These are phyloP conservation scores for Triplophysa tibetana DNA, from an alignment of 2,113 vertebrate genomes.

Conservation along the genomic window DNA sequence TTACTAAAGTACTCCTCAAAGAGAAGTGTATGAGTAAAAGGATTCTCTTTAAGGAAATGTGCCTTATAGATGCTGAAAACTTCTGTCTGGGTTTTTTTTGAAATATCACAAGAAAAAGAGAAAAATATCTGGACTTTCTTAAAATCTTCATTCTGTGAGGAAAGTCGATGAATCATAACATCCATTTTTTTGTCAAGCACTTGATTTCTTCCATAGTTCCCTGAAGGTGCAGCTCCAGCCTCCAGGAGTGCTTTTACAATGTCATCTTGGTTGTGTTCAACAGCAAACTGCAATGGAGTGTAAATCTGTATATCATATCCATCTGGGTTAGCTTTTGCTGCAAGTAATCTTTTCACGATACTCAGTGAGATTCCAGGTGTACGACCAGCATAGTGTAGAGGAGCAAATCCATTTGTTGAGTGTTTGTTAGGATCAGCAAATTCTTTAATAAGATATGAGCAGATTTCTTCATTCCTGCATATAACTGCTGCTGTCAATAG, in stretches of 20 bases:
- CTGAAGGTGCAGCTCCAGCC: slow-evolving; percentile 45
- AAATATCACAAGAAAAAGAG: fast-evolving
- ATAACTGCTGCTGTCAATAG: slow-evolving; percentile 60
- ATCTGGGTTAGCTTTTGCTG: slow-evolving; percentile 51
- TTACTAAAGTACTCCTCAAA: slow-evolving; percentile 51
- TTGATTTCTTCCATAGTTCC: fast-evolving
- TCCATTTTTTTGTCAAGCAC: slow-evolving; percentile 41
- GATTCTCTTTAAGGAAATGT: slow-evolving; percentile 58
- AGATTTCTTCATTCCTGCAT: slow-evolving; percentile 28
- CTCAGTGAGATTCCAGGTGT: not conserved
- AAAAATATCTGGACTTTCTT: not conserved
- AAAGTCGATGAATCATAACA: slow-evolving; percentile 32
- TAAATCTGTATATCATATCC: too few relatives aligned
- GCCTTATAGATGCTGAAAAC: slow-evolving; percentile 18
- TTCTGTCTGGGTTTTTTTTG: not conserved
- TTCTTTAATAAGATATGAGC: not conserved
- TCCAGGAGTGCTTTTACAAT: slow-evolving; percentile 50
- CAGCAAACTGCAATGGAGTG: slow-evolving; percentile 56
- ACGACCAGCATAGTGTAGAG: slow-evolving; percentile 57
- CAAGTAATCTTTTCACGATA: slow-evolving; percentile 53
- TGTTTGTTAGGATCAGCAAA: slow-evolving; percentile 29
- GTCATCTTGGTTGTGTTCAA: slow-evolving; percentile 39
- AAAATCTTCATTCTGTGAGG: not conserved
- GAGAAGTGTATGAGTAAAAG: slow-evolving; percentile 2
- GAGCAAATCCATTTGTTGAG: fast-evolving